Conservation (phyloP, 1,140 invertebrate species). For the Mylabris phalerata region DNA sequence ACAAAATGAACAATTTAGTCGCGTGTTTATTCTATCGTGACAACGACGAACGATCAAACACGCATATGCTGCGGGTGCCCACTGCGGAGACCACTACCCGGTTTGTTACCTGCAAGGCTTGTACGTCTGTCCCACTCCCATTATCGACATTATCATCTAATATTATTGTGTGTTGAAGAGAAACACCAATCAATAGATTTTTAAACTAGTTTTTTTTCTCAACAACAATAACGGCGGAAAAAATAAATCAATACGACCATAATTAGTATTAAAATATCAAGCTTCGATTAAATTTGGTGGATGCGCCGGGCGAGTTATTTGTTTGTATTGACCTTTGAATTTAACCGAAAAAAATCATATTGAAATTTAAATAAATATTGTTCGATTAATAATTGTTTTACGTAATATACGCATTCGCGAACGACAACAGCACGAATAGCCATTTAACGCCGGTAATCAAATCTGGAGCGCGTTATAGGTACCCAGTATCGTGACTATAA, state of each 20-base stretch:
- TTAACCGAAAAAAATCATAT: too few relatives aligned
- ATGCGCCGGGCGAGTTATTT: too few relatives aligned
- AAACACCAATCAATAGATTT: too few relatives aligned
- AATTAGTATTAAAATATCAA: too few relatives aligned
- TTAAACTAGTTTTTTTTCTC: too few relatives aligned
- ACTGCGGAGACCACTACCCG: conserved; percentile 14
- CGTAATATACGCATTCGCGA: conserved; percentile 17
- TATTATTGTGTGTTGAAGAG: too few relatives aligned
- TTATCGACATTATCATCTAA: too few relatives aligned
- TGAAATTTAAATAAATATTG: conserved; percentile 4
- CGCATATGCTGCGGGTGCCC: conserved; percentile 22
- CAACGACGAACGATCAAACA: conserved; percentile 16
- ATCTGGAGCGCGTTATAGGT: conserved; percentile 23
- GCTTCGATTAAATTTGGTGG: too few relatives aligned
- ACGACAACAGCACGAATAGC: conserved; percentile 17
- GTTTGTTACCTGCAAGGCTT: background rate
- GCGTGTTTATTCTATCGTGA: conserved; percentile 26
- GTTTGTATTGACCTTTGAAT: too few relatives aligned
- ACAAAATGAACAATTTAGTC: conserved; percentile 24
- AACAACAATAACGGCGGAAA: too few relatives aligned
- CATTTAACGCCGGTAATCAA: conserved; percentile 22
- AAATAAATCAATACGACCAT: too few relatives aligned
- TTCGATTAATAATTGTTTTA: conserved; percentile 10
- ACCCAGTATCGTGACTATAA: conserved; percentile 25
- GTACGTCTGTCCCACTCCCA: too few relatives aligned